These are phyloP conservation scores for Baccha elongata DNA, from an alignment of 2,888 invertebrate genomes.

Conservation along the genomic window DNA sequence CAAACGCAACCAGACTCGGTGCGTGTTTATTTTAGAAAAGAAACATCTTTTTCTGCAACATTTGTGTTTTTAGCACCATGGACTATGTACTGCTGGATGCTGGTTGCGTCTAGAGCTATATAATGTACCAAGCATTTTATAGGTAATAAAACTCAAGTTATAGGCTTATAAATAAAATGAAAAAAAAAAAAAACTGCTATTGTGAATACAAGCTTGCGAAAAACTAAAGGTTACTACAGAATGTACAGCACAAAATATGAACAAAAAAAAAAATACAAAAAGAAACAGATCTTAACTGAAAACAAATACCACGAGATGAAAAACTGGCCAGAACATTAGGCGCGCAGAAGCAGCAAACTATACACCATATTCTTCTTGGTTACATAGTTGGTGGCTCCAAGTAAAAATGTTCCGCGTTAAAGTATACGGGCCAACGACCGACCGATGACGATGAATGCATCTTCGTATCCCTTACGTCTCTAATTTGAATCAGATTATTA, in stretches of 20 bases:
- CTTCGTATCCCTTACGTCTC: constrained; percentile 61
- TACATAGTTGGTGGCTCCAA: constrained; percentile 21
- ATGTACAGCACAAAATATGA: constrained; percentile 39
- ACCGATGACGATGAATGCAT: constrained; percentile 49
- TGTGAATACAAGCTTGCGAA: constrained; percentile 62
- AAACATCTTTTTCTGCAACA: constrained; percentile 69
- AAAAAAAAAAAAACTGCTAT: constrained; percentile 58
- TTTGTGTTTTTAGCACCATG: constrained; percentile 60
- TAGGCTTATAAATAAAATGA: constrained; percentile 59
- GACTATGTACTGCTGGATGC: neutral
- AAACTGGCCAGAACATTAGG: constrained; percentile 29
- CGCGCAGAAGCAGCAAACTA: constrained; percentile 2
- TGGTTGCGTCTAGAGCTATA: neutral
- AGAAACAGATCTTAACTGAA: constrained; percentile 45
- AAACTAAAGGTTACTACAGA: constrained; percentile 59
- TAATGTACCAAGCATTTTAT: constrained; percentile 32
- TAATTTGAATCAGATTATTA: constrained; percentile 71
- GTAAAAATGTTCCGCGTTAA: constrained; percentile 35
- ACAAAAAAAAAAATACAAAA: constrained; percentile 32
- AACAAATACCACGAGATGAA: constrained; percentile 52
- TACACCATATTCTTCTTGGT: constrained; percentile 21
- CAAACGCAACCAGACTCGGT: constrained; percentile 44
- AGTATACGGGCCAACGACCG: constrained; percentile 62
- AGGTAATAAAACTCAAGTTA: constrained; percentile 61
- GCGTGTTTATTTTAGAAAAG: constrained; percentile 65